Base-by-base conservation (phyloP, 2,888 invertebrate species). In the Diarsia brunnea region DNA sequence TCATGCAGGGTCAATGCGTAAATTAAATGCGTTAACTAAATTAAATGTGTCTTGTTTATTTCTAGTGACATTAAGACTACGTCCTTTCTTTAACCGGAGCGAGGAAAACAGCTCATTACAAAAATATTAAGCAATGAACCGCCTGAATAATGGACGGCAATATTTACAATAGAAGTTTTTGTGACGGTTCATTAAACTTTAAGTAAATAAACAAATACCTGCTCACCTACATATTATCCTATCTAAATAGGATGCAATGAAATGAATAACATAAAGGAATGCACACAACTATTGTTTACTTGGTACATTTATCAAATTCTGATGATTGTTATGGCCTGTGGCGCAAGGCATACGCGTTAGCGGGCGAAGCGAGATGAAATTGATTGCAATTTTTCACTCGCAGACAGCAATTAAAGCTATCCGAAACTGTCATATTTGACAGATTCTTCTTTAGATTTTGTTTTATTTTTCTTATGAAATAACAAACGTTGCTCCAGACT, bases 151-250 rank as follows among this genome's bases (percentile, higher is more conserved):
- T 38, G 38, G 38, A 38, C 12, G 7, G 19, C 7, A 63, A n/a
- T 63, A 63, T 43, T 61, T 43, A 63, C 43, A 19, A 27, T 19
- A 31, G 14, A 63, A n/a, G 43, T 43, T 63, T 43, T 43, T 63
- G 43, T 43, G n/a, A 49, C 24, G n/a, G 73, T 58, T 68, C 80
- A 58, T 45, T 80, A 67, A 64, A 80, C 67, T 73, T 80, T 14
- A 38, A 11, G 45, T 14, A 64, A 21, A 21, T 31, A 58, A 45
- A 68, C 14, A 66, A 67, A 66, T 61, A 78, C n/a, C 21, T 51
- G 45, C 49, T 73, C 79, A 65, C 73, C 78, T 79, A 78, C 58
- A 79, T 80, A 49, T 55, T 67, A 63, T 63, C 24, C 45, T 79
- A 73, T 67, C 55, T 79, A 31, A 79, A 67, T 79, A 55, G 61